Evolutionary conservation across 2,888 invertebrate species (phyloP).

Genomic region (Diaprepes abbreviatus): DNA sequence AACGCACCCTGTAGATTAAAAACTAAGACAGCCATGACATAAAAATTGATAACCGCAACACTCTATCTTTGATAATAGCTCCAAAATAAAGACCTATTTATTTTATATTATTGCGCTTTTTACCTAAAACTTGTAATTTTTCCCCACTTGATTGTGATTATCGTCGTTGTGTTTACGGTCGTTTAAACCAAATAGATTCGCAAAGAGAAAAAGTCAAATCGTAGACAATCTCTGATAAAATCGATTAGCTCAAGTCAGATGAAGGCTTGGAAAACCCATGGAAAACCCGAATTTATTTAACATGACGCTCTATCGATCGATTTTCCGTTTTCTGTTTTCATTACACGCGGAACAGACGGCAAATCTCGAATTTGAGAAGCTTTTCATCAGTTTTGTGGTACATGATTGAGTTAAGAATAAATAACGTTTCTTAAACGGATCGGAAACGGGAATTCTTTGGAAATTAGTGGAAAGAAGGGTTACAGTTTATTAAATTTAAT

Average conservation of each 20-base stretch:
- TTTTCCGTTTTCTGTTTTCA: slow-evolving; percentile 10
- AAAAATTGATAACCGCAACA: too few relatives aligned
- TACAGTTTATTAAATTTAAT: too few relatives aligned
- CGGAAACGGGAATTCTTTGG: background rate
- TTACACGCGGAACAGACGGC: slow-evolving; percentile 17
- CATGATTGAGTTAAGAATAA: slow-evolving; percentile 24
- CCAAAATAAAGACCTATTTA: too few relatives aligned
- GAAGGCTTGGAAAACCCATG: too few relatives aligned
- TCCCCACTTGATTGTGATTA: too few relatives aligned
- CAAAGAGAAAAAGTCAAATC: background rate
- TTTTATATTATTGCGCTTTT: too few relatives aligned
- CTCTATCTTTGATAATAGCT: too few relatives aligned
- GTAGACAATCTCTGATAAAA: background rate
- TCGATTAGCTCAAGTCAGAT: background rate
- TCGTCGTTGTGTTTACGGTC: too few relatives aligned
- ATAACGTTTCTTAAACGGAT: slow-evolving; percentile 22
- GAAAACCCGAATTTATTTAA: slow-evolving; percentile 6
- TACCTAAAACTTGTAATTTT: too few relatives aligned
- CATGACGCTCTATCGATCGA: background rate
- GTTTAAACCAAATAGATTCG: background rate
- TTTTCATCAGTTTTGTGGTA: slow-evolving; percentile 30
- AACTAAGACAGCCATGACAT: too few relatives aligned
- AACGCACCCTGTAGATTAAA: too few relatives aligned
- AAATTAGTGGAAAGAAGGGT: too few relatives aligned
- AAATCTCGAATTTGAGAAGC: slow-evolving; percentile 27